Percentiles rank a stretch among this genome's conserved stretches.
phyloP scores from a whole-genome alignment of 2,113 vertebrate genomes.

The Nipponia nippon region DNA sequence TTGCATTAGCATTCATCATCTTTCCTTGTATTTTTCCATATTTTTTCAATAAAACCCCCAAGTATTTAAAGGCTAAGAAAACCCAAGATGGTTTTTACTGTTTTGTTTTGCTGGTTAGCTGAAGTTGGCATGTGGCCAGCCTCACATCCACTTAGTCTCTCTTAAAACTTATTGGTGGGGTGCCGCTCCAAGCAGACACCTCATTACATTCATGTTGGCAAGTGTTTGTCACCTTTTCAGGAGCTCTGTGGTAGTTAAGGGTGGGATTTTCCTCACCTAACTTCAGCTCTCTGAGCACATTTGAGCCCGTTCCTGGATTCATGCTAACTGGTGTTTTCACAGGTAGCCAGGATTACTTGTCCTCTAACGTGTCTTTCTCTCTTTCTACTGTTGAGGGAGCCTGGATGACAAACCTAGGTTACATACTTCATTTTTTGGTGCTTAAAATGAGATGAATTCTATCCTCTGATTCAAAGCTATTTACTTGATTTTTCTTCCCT shows the following conservation, averaged over 20 bases:
- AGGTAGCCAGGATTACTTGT: neutral
- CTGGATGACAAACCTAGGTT: neutral
- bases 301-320: neutral
- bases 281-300: neutral
- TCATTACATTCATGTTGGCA: neutral
- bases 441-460: neutral
- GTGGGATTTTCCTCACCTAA: neutral
- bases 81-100: neutral
- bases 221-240: neutral
- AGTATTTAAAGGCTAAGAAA: constrained; percentile 19
- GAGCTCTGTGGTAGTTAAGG: neutral
- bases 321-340: neutral
- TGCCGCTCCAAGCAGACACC: neutral
- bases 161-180: neutral
- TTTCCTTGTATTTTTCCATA: neutral
- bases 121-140: neutral
- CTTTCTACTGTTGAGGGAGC: neutral
- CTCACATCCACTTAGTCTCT: neutral
- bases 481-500: neutral
- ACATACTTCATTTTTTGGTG: neutral
- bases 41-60: neutral
- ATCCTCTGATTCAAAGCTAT: neutral
- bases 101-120: neutral
- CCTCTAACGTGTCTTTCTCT: neutral
- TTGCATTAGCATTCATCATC: constrained; percentile 37